These are phyloP conservation scores for Erythrolamprus reginae DNA, from an alignment of 2,113 vertebrate genomes.

Conservation along the genomic window DNA sequence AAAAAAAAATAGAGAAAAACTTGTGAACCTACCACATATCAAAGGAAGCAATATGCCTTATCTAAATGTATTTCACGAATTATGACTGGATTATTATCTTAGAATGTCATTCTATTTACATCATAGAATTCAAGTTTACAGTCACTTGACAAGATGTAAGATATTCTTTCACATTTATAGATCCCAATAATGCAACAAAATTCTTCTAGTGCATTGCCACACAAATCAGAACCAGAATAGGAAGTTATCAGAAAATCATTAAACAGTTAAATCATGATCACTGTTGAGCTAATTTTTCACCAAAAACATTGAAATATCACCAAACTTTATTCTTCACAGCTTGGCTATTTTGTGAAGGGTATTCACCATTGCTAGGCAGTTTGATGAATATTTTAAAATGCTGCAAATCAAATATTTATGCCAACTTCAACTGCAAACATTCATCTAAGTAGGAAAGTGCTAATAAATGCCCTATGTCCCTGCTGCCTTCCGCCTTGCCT, in stretches of 20 bases:
- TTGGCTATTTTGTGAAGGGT: neutral
- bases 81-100: neutral
- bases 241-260: neutral
- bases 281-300: slow-evolving; percentile 12
- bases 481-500: neutral
- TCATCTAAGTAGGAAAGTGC: neutral
- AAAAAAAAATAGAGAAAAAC: neutral
- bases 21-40: neutral
- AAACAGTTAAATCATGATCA: neutral
- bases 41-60: neutral
- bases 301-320: slow-evolving; percentile 3
- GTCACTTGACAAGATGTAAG: neutral
- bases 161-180: neutral
- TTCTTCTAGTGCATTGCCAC: neutral
- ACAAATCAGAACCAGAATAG: neutral
- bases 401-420: slow-evolving; percentile 34
- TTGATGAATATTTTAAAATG: slow-evolving; percentile 5
- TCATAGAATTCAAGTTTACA: neutral
- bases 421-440: slow-evolving; percentile 22
- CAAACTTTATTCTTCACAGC: slow-evolving; percentile 1
- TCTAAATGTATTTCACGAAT: neutral
- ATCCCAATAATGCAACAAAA: neutral
- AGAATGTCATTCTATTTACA: neutral
- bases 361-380: slow-evolving; percentile 10
- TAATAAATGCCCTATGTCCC: neutral